phyloP scores from a whole-genome alignment of 2,797 vertebrate genomes.

The Heliangelus exortis region DNA sequence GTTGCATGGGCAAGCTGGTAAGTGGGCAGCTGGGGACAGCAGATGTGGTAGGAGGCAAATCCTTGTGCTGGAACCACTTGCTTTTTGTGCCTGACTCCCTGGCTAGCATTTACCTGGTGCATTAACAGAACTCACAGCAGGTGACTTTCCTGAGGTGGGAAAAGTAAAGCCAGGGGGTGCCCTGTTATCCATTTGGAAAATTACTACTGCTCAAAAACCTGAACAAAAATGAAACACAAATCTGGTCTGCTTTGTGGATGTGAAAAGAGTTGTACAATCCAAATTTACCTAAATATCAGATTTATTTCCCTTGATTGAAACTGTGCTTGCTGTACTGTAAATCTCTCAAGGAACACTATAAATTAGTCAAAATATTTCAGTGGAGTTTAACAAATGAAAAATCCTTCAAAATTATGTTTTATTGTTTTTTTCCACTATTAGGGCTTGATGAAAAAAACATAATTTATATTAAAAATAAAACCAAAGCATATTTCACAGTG shows the following conservation, averaged over 20 bases:
- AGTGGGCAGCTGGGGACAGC: conserved; percentile 60
- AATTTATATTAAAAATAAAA: background rate
- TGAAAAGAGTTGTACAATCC: background rate
- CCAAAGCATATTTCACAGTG: background rate
- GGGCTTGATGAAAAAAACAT: background rate
- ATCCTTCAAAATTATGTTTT: background rate
- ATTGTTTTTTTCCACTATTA: background rate
- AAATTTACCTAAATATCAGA: background rate
- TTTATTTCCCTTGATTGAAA: background rate
- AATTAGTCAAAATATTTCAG: background rate
- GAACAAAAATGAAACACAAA: background rate
- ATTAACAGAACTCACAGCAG: background rate
- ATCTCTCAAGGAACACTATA: background rate
- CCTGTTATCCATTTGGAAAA: background rate
- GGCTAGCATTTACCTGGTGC: background rate
- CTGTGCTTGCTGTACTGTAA: background rate
- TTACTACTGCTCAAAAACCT: background rate
- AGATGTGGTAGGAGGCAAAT: background rate
- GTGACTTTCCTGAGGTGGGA: accelerated
- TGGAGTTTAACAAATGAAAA: background rate
- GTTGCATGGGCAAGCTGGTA: conserved; percentile 98
- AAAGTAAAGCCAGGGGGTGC: background rate
- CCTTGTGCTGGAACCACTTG: background rate
- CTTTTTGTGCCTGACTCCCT: background rate
- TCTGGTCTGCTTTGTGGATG: background rate